Base-by-base conservation (phyloP, 2,113 vertebrate genomes). In the Eolophus roseicapilla region DNA sequence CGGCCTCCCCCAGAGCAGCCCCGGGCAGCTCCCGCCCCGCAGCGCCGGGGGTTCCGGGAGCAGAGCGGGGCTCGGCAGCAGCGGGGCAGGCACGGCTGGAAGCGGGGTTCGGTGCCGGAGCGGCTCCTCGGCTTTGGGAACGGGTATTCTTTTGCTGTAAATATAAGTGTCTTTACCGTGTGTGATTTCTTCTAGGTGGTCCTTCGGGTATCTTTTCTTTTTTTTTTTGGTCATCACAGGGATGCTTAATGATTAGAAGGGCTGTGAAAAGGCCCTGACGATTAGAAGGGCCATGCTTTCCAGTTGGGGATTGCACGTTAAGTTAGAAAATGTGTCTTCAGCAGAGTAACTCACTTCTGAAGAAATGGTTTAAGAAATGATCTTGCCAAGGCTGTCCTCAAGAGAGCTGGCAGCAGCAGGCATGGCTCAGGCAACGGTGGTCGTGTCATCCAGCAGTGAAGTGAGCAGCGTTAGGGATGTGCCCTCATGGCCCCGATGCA, bases 391-490 rank as follows among this genome's bases (percentile, higher is more conserved):
- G 74, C 39, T 49, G 28, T 4, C 13, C 57, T 59, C 21, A 23
- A 2, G 15, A 6, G 35, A 37, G 39, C 11, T 8, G 70, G 0
- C 43, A 1, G 67, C 55, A 2, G 60, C 69, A 3, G 85, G n/a
- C 37, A 3, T 0, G 19, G 25, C 1, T 6, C 5, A 2, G 35
- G 44, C 17, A 3, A 1, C 1, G 8, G 46, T 21, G 35, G 23
- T 10, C 9, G 23, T 3, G 75, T 4, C 21, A 4, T 9, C 49
- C 50, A 9, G 24, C 31, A 6, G 39, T 0, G 73, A 6, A 28
- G 52, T 1, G 3, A 15, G 46, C 35, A 4, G 44, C 1, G 0
- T 2, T 2, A 3, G 37, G 9, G 20, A 2, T 5, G 35, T 20
- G 37, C 6, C 24, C 21, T 31, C 4, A 0, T 2, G n/a, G 3